These are phyloP conservation scores for Coleophora deauratella DNA, from an alignment of 2,888 invertebrate species.

Conservation along the genomic window DNA sequence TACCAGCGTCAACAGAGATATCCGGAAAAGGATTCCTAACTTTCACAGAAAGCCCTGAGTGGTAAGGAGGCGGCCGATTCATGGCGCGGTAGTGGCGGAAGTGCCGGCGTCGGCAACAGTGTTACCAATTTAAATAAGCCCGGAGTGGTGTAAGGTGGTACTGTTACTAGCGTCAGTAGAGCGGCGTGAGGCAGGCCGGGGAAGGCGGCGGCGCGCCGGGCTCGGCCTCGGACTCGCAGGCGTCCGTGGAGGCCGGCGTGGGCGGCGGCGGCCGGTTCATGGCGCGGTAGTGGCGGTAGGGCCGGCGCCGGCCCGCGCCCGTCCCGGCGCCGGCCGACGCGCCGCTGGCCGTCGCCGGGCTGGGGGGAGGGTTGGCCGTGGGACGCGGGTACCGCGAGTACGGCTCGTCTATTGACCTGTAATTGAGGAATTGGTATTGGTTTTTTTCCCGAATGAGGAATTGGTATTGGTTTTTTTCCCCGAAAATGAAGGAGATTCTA, in stretches of 20 bases:
- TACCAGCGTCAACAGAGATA: too few species aligned
- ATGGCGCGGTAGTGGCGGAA: constrained; percentile 85
- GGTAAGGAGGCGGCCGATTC: constrained; percentile 94
- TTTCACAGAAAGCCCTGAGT: too few species aligned
- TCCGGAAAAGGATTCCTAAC: too few species aligned
- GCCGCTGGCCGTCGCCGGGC: constrained; percentile 85
- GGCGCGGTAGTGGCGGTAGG: constrained; percentile 85
- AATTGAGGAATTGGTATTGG: background rate
- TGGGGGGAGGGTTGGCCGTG: constrained; percentile 92
- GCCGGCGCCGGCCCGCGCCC: constrained; percentile 77
- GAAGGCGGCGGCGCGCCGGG: constrained; percentile 91
- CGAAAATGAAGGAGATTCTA: too few species aligned
- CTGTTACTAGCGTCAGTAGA: constrained; percentile 20
- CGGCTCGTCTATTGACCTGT: constrained; percentile 76
- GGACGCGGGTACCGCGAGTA: constrained; percentile 86
- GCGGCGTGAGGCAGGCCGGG: constrained; percentile 82
- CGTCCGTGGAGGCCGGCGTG: constrained; percentile 95
- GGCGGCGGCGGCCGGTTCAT: constrained; percentile 94
- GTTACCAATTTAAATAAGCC: too few species aligned
- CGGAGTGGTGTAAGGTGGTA: too few species aligned
- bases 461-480: too few species aligned
- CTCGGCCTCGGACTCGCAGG: constrained; percentile 88
- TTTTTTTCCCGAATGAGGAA: too few species aligned
- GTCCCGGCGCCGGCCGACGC: constrained; percentile 62
- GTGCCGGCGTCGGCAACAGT: constrained; percentile 76